Conservation (phyloP, 2,113 vertebrate species). For the Bungarus multicinctus region DNA sequence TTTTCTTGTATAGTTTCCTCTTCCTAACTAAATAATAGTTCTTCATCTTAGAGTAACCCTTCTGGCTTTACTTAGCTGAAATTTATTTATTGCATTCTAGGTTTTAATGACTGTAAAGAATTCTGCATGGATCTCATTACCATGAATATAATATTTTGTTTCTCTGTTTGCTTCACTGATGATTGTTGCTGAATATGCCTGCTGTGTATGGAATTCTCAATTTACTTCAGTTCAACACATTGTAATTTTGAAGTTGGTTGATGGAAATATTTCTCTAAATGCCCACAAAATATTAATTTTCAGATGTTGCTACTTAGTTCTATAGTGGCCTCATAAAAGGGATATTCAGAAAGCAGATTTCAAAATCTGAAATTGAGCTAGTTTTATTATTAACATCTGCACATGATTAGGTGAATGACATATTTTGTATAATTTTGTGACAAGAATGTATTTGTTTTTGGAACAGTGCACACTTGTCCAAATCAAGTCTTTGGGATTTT, state of each 20-base stretch:
- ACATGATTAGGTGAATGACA: slow-evolving; percentile 35
- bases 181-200: slow-evolving; percentile 41
- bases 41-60: slow-evolving; percentile 9
- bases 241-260: slow-evolving; percentile 46
- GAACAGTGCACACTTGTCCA: slow-evolving; percentile 29
- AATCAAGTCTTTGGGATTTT: slow-evolving; percentile 37
- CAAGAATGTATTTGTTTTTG: slow-evolving; percentile 28
- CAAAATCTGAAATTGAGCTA: slow-evolving; percentile 35
- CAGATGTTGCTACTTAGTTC: slow-evolving; percentile 2
- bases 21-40: slow-evolving; percentile 8
- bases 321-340: neutral
- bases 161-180: slow-evolving; percentile 28
- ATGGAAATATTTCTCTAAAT: slow-evolving; percentile 37
- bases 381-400: slow-evolving; percentile 53
- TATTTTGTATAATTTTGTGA: slow-evolving; percentile 22
- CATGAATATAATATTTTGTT: slow-evolving; percentile 35
- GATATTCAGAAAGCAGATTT: slow-evolving; percentile 41
- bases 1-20: slow-evolving; percentile 28
- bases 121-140: slow-evolving; percentile 40
- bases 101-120: slow-evolving; percentile 19
- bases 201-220: slow-evolving; percentile 17
- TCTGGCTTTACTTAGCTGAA: slow-evolving; percentile 11
- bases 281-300: slow-evolving; percentile 17
- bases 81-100: slow-evolving; percentile 29
- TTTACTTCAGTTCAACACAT: slow-evolving; percentile 34